Conservation (phyloP, 2,797 vertebrate species). For the Neopelma chrysocephalum region DNA sequence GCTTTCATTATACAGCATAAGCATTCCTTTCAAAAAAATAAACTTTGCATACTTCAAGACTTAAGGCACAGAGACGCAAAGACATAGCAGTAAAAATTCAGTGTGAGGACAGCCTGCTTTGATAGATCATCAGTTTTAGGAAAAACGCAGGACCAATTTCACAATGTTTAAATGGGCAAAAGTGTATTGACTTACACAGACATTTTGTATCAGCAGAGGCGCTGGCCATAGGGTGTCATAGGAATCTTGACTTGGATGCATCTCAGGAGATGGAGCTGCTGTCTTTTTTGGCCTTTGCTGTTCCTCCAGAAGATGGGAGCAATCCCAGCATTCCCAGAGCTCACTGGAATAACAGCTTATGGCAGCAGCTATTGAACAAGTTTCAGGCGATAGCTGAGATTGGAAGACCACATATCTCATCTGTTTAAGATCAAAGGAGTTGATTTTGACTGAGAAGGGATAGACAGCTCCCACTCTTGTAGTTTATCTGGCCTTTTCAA, state of each 20-base stretch:
- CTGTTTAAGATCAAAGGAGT: background rate
- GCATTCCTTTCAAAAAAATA: conserved; percentile 16
- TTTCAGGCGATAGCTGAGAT: background rate
- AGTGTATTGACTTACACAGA: background rate
- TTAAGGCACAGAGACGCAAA: background rate
- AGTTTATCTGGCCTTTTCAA: background rate
- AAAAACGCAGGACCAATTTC: background rate
- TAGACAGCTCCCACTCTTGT: background rate
- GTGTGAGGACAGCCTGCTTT: rapidly evolving
- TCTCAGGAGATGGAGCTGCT: background rate
- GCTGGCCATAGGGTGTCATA: background rate
- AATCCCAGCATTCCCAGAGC: background rate
- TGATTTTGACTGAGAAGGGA: background rate
- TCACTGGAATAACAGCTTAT: background rate
- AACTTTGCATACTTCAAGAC: background rate
- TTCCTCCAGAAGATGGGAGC: background rate
- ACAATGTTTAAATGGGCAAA: background rate
- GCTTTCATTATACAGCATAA: background rate
- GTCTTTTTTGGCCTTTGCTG: background rate
- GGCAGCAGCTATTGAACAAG: background rate
- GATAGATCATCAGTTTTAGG: background rate
- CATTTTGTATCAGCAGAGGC: background rate
- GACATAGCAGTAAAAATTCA: background rate
- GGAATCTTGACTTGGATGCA: background rate
- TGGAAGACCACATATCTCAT: background rate